A percentile compares a stretch with the other conserved stretches of the same genome.
phyloP scores from a whole-genome alignment of 2,888 invertebrate species.

The Ptychoptera albimana region DNA sequence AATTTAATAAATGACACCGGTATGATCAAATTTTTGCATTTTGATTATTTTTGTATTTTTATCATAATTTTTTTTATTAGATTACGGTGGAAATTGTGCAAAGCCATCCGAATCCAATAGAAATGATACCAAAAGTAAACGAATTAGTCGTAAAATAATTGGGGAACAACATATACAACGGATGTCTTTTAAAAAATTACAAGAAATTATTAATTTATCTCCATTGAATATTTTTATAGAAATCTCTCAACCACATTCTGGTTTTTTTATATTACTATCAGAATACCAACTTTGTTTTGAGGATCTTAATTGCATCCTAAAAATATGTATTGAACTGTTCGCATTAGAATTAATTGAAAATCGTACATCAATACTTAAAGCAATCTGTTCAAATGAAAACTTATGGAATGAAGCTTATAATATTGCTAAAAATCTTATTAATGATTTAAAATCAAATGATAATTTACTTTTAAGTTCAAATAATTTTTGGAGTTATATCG shows the following conservation, averaged over 20 bases:
- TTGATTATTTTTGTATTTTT: too few species aligned
- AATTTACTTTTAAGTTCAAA: too few species aligned
- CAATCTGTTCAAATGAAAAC: too few species aligned
- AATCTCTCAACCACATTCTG: conserved; percentile 9
- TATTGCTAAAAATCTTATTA: too few species aligned
- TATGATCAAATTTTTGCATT: too few species aligned
- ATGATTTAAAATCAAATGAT: too few species aligned
- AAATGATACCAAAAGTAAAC: background rate
- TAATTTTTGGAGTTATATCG: too few species aligned
- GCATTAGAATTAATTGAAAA: too few species aligned
- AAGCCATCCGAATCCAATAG: conserved; percentile 2
- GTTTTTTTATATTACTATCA: conserved; percentile 9
- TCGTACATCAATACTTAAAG: too few species aligned
- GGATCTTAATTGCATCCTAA: conserved; percentile 1
- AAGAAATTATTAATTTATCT: conserved; percentile 7
- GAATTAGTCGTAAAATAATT: background rate
- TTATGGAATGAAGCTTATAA: too few species aligned
- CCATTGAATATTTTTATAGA: conserved; percentile 12
- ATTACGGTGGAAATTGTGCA: conserved; percentile 11
- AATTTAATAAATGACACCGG: too few species aligned
- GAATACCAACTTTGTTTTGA: conserved; percentile 4
- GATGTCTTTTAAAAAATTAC: conserved; percentile 10
- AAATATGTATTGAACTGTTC: too few species aligned
- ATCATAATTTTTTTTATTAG: conserved; percentile 5
- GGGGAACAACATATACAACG: conserved; percentile 4